phyloP scores from a whole-genome alignment of 1,140 invertebrate species.

The Cyphomyrmex costatus region DNA sequence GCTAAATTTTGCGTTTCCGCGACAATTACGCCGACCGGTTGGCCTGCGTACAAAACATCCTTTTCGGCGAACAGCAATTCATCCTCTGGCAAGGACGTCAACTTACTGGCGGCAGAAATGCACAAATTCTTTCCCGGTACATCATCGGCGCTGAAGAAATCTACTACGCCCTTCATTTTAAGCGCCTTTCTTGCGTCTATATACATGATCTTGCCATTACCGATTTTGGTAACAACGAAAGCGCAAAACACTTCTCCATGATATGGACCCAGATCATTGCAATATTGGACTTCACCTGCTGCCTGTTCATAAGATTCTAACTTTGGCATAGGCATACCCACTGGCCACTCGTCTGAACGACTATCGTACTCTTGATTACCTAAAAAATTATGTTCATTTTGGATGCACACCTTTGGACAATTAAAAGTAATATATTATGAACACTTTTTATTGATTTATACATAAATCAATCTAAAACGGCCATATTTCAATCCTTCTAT shows the following conservation, averaged over 20 bases:
- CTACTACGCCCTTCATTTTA: constrained; percentile 90
- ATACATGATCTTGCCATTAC: constrained; percentile 86
- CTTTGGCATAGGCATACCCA: constrained; percentile 93
- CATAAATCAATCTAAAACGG: too few species aligned
- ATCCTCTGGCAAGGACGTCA: constrained; percentile 71
- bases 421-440: background rate
- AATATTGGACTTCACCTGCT: constrained; percentile 91
- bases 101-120: constrained; percentile 75
- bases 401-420: background rate
- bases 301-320: constrained; percentile 92
- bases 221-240: constrained; percentile 88
- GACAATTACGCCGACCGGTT: constrained; percentile 91
- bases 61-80: constrained; percentile 86
- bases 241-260: constrained; percentile 89
- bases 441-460: too few species aligned
- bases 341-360: constrained; percentile 90
- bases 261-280: constrained; percentile 89
- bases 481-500: too few species aligned
- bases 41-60: constrained; percentile 89
- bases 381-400: constrained; percentile 66
- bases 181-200: constrained; percentile 88
- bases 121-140: constrained; percentile 91
- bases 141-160: constrained; percentile 91
- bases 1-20: constrained; percentile 89
- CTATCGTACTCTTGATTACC: constrained; percentile 92